Evolutionary conservation across 2,797 vertebrate genomes (phyloP).

Genomic region (Trematomus bernacchii): DNA sequence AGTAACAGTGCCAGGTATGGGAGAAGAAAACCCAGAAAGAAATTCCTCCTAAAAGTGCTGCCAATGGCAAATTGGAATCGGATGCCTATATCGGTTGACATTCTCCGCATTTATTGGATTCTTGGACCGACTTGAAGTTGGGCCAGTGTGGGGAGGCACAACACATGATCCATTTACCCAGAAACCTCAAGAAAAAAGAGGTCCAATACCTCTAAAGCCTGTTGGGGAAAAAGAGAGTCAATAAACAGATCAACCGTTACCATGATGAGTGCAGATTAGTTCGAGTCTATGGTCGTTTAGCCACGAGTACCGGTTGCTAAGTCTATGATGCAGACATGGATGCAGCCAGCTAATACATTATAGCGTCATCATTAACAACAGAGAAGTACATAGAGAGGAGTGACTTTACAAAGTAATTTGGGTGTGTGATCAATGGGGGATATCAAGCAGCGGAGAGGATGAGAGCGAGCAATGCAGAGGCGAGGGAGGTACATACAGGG

Average conservation of each 20-base stretch:
- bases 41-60: constrained; percentile 71
- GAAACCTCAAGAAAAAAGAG: constrained; percentile 49
- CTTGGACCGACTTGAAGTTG: constrained; percentile 54
- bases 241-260: constrained; percentile 58
- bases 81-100: constrained; percentile 70
- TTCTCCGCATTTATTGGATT: constrained; percentile 71
- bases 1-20: constrained; percentile 72
- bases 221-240: constrained; percentile 23
- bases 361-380: constrained; percentile 47
- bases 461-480: constrained; percentile 41
- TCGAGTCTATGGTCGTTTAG: constrained; percentile 26
- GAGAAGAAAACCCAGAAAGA: constrained; percentile 36
- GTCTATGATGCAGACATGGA: constrained; percentile 28
- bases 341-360: constrained; percentile 43
- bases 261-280: constrained; percentile 39
- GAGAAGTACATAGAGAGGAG: constrained; percentile 34
- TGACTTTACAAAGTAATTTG: constrained; percentile 19
- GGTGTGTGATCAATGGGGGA: constrained; percentile 60
- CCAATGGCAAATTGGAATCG: constrained; percentile 76
- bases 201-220: constrained; percentile 26
- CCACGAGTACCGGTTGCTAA: constrained; percentile 25
- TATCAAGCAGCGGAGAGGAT: constrained; percentile 41
- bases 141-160: constrained; percentile 18
- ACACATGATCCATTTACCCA: constrained; percentile 40
- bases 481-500: constrained; percentile 50